Conservation (phyloP, 2,888 invertebrate species). For the Drosophila histrio region DNA sequence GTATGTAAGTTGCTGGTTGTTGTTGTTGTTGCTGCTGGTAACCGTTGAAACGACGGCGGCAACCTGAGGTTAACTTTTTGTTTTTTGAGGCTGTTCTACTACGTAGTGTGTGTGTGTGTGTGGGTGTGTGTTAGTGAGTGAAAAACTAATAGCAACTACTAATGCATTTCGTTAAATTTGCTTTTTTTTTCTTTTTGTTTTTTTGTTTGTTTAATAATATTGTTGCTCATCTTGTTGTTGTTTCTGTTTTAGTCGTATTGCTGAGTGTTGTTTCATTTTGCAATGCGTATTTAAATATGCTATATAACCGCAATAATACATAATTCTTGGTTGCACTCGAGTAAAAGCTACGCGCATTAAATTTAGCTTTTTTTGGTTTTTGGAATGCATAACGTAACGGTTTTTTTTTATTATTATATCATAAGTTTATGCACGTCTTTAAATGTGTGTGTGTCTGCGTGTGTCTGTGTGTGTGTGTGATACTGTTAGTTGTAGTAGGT, state of each 20-base stretch:
- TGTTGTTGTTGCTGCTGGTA: slow-evolving; percentile 30
- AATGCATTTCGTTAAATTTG: slow-evolving; percentile 73
- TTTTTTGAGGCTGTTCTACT: slow-evolving; percentile 67
- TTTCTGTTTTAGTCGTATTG: slow-evolving; percentile 42
- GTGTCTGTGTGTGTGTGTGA: slow-evolving; percentile 13
- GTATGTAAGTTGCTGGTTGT: slow-evolving; percentile 40
- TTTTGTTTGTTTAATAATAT: slow-evolving; percentile 41
- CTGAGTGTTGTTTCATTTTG: slow-evolving; percentile 62
- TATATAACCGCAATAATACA: slow-evolving; percentile 79
- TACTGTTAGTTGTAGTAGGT: slow-evolving; percentile 62
- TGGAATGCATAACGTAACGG: slow-evolving; percentile 58
- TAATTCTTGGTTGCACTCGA: slow-evolving; percentile 71
- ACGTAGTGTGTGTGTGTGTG: slow-evolving; percentile 45
- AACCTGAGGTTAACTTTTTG: slow-evolving; percentile 67
- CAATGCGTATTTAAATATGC: slow-evolving; percentile 78
- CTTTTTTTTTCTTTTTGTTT: slow-evolving; percentile 35
- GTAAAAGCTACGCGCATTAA: slow-evolving; percentile 75
- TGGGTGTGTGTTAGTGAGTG: slow-evolving; percentile 56
- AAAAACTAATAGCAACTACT: slow-evolving; percentile 78
- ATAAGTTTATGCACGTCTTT: slow-evolving; percentile 67
- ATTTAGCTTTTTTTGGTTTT: slow-evolving; percentile 26
- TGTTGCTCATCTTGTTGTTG: slow-evolving; percentile 33
- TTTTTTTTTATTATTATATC: slow-evolving; percentile 52
- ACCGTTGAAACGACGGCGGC: slow-evolving; percentile 72
- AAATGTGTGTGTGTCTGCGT: slow-evolving; percentile 28